Evolutionary conservation across 2,797 vertebrate genomes (phyloP).

Genomic region (Buceros bicornis): DNA sequence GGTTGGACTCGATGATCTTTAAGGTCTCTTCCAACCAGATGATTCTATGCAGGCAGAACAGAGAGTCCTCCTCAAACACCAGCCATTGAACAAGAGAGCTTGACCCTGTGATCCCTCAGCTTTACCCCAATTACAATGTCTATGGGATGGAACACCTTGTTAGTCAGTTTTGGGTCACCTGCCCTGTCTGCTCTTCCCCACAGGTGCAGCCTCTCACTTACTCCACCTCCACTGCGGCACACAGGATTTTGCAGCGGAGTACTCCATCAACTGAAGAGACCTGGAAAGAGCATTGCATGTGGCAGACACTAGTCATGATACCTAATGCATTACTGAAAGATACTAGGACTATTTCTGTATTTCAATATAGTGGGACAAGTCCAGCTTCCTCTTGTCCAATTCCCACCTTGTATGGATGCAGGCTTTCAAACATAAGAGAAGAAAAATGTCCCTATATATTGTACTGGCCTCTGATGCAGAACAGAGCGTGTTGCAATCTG

Average conservation of each 20-base stretch:
- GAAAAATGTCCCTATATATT: neutral
- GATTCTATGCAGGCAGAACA: too few species aligned
- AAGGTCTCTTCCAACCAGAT: too few species aligned
- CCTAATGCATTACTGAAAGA: constrained; percentile 21
- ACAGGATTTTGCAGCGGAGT: neutral
- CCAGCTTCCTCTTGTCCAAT: neutral
- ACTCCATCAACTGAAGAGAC: neutral
- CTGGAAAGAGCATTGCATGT: neutral
- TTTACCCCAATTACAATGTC: too few species aligned
- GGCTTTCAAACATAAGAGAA: neutral
- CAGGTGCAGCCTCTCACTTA: too few species aligned
- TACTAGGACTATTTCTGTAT: constrained; percentile 35
- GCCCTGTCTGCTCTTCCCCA: too few species aligned
- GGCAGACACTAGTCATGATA: neutral
- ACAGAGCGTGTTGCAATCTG: constrained; percentile 41
- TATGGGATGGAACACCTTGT: too few species aligned
- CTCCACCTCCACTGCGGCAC: too few species aligned
- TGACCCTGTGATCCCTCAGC: too few species aligned
- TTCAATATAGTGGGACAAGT: constrained; percentile 19
- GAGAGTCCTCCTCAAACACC: too few species aligned
- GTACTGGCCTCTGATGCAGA: constrained; percentile 20
- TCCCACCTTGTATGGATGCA: constrained; percentile 31
- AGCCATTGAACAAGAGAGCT: too few species aligned
- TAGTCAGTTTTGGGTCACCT: too few species aligned
- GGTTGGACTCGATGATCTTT: too few species aligned